Percentiles rank a stretch among this genome's conserved stretches.
Evolutionary conservation across 2,888 invertebrate genomes (phyloP).

Genomic region (Acheta domesticus): DNA sequence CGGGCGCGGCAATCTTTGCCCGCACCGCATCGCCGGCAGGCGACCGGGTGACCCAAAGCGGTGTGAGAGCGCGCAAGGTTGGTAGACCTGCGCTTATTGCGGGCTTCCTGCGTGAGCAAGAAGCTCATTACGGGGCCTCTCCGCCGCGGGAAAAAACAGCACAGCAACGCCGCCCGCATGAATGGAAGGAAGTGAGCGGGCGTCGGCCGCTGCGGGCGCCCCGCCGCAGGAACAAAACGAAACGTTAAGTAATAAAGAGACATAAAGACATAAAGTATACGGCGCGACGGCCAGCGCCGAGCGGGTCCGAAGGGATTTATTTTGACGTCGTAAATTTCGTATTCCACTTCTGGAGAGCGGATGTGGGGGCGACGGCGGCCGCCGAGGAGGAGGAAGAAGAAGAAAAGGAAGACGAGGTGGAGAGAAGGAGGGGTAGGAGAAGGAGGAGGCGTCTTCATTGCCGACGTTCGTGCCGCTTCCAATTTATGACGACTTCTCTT

Average conservation of each 20-base stretch:
- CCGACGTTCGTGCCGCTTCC: neutral
- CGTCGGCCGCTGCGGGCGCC: neutral
- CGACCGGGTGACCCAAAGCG: conserved; percentile 18
- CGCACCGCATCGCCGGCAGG: neutral
- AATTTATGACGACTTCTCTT: neutral
- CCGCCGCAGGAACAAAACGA: neutral
- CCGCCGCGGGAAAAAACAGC: neutral
- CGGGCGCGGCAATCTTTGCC: too few relatives aligned
- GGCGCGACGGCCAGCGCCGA: neutral
- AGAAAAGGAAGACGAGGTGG: too few relatives aligned
- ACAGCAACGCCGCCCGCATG: neutral
- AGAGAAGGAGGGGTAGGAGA: too few relatives aligned
- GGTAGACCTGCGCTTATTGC: neutral
- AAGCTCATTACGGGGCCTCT: neutral
- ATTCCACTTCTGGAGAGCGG: conserved; percentile 8
- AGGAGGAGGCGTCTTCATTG: neutral
- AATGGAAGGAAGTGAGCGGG: conserved; percentile 7
- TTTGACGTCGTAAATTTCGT: conserved; percentile 10
- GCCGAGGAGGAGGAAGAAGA: too few relatives aligned
- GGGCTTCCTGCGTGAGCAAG: neutral
- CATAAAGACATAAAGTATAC: conserved; percentile 18
- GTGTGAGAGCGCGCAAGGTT: neutral
- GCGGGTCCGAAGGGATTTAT: neutral
- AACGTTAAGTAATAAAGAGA: conserved; percentile 18
- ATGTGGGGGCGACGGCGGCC: neutral